Conservation (phyloP, 2,113 vertebrate genomes). For the Sterna hirundo region DNA sequence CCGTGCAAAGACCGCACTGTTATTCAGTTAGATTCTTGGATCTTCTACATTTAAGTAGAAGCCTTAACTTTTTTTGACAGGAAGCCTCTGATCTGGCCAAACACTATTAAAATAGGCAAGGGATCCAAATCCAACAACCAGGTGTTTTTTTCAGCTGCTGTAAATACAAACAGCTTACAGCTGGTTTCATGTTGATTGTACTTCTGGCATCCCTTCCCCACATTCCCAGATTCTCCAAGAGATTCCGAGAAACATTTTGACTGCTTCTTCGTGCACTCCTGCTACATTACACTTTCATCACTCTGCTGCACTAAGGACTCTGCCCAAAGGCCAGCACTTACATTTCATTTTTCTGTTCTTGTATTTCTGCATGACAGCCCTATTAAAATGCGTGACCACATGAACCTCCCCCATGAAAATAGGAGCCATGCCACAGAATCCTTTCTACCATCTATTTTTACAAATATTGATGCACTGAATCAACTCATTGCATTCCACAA, state of each 20-base stretch:
- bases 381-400: neutral
- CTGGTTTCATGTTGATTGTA: neutral
- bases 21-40: neutral
- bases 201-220: neutral
- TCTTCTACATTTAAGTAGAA: neutral
- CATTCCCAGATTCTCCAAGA: neutral
- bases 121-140: neutral
- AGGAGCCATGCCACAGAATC: neutral
- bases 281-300: accelerated
- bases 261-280: neutral
- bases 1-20: neutral
- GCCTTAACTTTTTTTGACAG: neutral
- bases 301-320: neutral
- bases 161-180: neutral
- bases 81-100: neutral
- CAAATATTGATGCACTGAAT: accelerated
- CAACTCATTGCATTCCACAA: neutral
- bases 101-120: neutral
- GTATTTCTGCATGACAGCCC: accelerated
- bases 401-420: accelerated
- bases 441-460: neutral
- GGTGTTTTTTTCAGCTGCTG: slow-evolving; percentile 21
- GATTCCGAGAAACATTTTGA: neutral
- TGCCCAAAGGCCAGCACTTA: neutral
- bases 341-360: neutral